Evolutionary conservation across 2,888 invertebrate genomes (phyloP).

Genomic region (Meghimatium bilineatum): DNA sequence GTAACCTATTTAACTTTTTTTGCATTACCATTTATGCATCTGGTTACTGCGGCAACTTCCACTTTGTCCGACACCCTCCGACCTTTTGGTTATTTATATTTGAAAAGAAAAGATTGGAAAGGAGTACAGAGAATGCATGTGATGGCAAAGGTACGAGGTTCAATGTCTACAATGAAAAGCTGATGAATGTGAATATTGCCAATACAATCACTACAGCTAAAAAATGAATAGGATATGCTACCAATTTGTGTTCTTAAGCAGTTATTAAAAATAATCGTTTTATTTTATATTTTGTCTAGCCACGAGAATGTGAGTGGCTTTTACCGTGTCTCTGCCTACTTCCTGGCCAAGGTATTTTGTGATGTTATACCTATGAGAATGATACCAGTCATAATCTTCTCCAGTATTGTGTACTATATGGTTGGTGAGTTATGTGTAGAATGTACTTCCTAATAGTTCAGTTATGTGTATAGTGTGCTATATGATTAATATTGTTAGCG

Average conservation of each 20-base stretch:
- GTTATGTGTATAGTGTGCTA: not conserved
- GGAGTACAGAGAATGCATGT: too few species aligned
- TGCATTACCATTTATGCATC: too few species aligned
- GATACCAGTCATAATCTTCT: conserved; percentile 70
- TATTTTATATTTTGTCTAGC: conserved; percentile 55
- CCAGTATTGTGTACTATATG: conserved; percentile 74
- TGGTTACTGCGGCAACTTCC: too few species aligned
- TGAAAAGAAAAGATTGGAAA: too few species aligned
- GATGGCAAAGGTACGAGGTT: too few species aligned
- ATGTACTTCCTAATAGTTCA: not conserved
- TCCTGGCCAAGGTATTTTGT: conserved; percentile 74
- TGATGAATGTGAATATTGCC: too few species aligned
- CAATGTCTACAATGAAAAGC: too few species aligned
- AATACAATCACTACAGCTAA: too few species aligned
- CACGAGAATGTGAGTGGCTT: conserved; percentile 77
- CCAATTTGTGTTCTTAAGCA: not conserved
- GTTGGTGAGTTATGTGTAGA: conserved; percentile 64
- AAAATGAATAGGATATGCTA: too few species aligned
- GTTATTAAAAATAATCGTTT: not conserved
- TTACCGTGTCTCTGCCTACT: conserved; percentile 76
- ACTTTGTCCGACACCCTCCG: too few species aligned
- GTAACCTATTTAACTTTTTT: too few species aligned
- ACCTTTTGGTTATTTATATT: too few species aligned
- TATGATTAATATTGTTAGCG: not conserved
- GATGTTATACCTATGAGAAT: conserved; percentile 75